Evolutionary conservation across 2,113 vertebrate genomes (phyloP).

Genomic region (Psammodynastes pulverulentus): DNA sequence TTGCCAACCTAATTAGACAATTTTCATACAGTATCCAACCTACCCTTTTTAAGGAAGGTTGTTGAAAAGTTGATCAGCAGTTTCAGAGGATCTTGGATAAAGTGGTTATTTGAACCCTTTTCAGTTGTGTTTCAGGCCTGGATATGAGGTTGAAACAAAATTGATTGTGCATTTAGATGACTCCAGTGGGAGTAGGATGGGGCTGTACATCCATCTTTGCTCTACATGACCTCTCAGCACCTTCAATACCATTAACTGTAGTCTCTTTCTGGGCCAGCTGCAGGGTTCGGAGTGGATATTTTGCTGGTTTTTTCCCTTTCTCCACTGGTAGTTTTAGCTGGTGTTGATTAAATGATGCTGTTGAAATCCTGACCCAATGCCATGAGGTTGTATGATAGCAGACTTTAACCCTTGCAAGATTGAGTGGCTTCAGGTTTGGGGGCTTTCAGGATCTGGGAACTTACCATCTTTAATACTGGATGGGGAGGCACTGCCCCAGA

Average conservation of each 20-base stretch:
- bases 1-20: background rate
- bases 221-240: background rate
- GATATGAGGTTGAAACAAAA: background rate
- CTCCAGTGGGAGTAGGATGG: background rate
- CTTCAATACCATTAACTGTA: background rate
- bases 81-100: background rate
- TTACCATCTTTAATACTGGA: background rate
- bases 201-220: background rate
- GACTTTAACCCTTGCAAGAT: background rate
- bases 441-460: background rate
- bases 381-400: no score
- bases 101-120: background rate
- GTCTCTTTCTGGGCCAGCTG: background rate
- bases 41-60: background rate
- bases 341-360: no score
- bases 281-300: background rate
- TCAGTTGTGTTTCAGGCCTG: background rate
- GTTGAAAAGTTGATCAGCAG: background rate
- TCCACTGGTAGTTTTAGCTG: background rate
- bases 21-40: background rate
- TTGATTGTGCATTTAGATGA: background rate
- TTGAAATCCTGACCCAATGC: no score
- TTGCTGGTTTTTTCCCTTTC: background rate
- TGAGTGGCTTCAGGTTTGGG: background rate
- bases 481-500: background rate